Evolutionary conservation across 2,113 vertebrate species (phyloP).

Genomic region (Holacanthus passer): DNA sequence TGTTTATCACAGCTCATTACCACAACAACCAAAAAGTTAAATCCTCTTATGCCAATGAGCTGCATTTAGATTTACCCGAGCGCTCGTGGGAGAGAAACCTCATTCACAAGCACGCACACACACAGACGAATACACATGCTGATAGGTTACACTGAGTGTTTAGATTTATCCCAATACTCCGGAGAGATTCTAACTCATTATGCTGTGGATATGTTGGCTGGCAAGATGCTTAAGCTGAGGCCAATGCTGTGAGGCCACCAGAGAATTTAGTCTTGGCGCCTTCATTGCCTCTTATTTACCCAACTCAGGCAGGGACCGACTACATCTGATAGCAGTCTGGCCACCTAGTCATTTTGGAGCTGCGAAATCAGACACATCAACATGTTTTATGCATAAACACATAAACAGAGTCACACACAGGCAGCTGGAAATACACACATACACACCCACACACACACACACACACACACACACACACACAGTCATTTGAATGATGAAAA

Average conservation of each 20-base stretch:
- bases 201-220: conserved; percentile 67
- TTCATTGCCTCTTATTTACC: conserved; percentile 71
- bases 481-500: conserved; percentile 59
- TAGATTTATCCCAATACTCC: conserved; percentile 72
- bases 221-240: conserved; percentile 70
- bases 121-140: conserved; percentile 44
- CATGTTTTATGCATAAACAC: conserved; percentile 72
- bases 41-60: conserved; percentile 81
- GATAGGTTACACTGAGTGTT: conserved; percentile 70
- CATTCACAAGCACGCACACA: conserved; percentile 43
- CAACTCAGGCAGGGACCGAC: conserved; percentile 58
- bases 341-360: conserved; percentile 64
- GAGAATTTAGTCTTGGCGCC: conserved; percentile 70
- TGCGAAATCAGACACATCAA: conserved; percentile 62
- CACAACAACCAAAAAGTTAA: conserved; percentile 74
- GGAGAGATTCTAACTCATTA: conserved; percentile 75
- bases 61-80: conserved; percentile 73
- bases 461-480: conserved; percentile 20
- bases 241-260: conserved; percentile 63
- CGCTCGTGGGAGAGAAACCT: conserved; percentile 64
- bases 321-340: conserved; percentile 67
- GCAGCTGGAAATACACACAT: conserved; percentile 11
- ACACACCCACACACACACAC: not conserved
- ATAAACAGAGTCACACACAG: conserved; percentile 49
- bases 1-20: conserved; percentile 82